Percentiles rank a stretch among this genome's conserved stretches.
These are phyloP conservation scores for Meriones psammophilus DNA, from an alignment of 2,797 vertebrate species.

Conservation along the genomic window DNA sequence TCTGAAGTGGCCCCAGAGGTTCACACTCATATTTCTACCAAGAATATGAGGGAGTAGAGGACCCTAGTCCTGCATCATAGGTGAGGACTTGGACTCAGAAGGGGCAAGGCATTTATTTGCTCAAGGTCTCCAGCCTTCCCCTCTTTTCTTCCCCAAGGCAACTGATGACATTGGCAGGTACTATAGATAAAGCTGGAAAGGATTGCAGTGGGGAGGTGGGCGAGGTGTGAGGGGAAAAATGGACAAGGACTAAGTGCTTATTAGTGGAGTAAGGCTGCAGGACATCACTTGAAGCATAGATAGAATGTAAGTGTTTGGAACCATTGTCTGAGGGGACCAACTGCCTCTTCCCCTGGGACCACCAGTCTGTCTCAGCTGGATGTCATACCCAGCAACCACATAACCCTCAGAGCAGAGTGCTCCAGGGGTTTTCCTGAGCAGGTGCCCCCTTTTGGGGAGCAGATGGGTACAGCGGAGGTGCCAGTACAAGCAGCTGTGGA, in stretches of 20 bases:
- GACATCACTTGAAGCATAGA: background rate
- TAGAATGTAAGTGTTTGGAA: background rate
- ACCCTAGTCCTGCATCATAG: background rate
- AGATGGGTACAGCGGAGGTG: background rate
- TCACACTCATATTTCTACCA: background rate
- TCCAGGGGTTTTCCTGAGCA: background rate
- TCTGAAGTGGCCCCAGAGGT: background rate
- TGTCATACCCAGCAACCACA: background rate
- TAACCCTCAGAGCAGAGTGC: background rate
- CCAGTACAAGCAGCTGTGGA: rapidly evolving
- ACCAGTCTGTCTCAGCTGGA: background rate
- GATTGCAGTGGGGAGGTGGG: background rate
- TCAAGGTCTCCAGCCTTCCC: background rate
- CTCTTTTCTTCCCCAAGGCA: background rate
- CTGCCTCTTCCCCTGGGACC: background rate
- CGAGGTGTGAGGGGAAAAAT: no score
- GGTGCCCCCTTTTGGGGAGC: background rate
- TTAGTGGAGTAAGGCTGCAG: background rate
- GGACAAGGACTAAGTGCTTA: background rate
- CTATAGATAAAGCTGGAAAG: background rate
- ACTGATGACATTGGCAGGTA: background rate
- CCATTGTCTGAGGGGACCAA: background rate
- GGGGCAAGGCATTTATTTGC: background rate
- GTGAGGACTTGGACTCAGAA: background rate
- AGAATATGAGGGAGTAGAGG: background rate